Conservation (phyloP, 2,113 vertebrate species). For the human region DNA sequence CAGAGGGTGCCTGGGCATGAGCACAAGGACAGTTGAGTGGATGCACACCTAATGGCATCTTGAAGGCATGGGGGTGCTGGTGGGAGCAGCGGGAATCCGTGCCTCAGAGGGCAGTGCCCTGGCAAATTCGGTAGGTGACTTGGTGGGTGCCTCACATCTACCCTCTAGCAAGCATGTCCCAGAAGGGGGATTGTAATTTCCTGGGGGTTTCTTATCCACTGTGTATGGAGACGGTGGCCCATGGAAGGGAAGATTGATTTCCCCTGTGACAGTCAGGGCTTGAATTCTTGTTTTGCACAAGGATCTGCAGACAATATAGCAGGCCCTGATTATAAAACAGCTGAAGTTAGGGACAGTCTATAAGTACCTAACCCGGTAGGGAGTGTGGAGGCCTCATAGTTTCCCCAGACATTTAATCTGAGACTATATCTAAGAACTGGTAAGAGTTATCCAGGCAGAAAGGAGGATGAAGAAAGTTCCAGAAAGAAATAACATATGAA, state of each 20-base stretch:
- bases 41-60: not conserved
- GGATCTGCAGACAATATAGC: not conserved
- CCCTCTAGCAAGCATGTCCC: not conserved
- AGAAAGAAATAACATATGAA: not conserved
- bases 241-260: not conserved
- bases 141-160: not conserved
- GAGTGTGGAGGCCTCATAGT: too few relatives aligned
- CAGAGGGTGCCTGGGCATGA: not conserved
- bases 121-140: not conserved
- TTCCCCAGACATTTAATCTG: not conserved
- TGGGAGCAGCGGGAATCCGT: not conserved
- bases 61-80: not conserved
- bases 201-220: too few relatives aligned
- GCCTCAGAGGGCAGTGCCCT: not conserved
- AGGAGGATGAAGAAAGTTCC: not conserved
- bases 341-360: not conserved
- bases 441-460: not conserved
- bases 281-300: not conserved
- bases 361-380: not conserved
- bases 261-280: rapidly evolving
- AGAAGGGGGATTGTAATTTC: not conserved
- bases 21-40: too few relatives aligned
- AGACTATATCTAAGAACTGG: not conserved
- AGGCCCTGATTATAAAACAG: not conserved
- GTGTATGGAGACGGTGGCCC: not conserved